A percentile compares a stretch with the other conserved stretches of the same genome.
phyloP scores from a whole-genome alignment of 2,797 vertebrate species.

The Enteromius anoplus region DNA sequence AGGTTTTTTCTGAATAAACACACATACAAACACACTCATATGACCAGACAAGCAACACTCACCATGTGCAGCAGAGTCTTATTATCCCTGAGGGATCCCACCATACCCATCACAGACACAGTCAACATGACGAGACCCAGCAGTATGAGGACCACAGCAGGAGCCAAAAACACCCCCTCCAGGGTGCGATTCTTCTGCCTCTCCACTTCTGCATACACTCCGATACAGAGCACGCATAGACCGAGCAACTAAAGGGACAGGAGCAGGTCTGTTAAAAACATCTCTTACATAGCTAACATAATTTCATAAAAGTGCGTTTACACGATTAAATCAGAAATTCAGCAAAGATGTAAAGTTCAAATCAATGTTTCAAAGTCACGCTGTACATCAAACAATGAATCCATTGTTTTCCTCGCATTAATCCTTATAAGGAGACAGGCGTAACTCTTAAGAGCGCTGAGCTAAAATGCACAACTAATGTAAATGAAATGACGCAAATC shows the following conservation, averaged over 20 bases:
- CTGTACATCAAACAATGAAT: background rate
- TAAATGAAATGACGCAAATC: slow-evolving; percentile 28
- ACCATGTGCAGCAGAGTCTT: slow-evolving; percentile 85
- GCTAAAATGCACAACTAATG: slow-evolving; percentile 9
- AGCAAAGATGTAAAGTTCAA: background rate
- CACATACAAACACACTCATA: background rate
- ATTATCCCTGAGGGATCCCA: slow-evolving; percentile 91
- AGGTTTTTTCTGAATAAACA: background rate
- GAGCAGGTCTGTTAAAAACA: slow-evolving; percentile 3
- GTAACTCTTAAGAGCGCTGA: slow-evolving; percentile 17
- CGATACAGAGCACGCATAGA: slow-evolving; percentile 83
- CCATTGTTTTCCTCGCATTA: background rate
- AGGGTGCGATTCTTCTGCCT: slow-evolving; percentile 87
- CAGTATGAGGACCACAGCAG: slow-evolving; percentile 87
- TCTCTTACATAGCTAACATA: background rate
- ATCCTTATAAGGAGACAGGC: background rate
- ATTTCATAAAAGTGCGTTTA: background rate
- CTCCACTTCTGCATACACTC: slow-evolving; percentile 89
- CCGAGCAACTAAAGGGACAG: slow-evolving; percentile 78
- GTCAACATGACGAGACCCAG: slow-evolving; percentile 87
- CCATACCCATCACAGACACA: slow-evolving; percentile 86
- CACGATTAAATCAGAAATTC: background rate
- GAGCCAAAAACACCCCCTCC: slow-evolving; percentile 89
- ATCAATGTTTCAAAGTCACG: background rate
- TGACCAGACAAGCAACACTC: slow-evolving; percentile 53